Conservation (phyloP, 2,888 invertebrate species). For the Cantharis flavilabris region DNA sequence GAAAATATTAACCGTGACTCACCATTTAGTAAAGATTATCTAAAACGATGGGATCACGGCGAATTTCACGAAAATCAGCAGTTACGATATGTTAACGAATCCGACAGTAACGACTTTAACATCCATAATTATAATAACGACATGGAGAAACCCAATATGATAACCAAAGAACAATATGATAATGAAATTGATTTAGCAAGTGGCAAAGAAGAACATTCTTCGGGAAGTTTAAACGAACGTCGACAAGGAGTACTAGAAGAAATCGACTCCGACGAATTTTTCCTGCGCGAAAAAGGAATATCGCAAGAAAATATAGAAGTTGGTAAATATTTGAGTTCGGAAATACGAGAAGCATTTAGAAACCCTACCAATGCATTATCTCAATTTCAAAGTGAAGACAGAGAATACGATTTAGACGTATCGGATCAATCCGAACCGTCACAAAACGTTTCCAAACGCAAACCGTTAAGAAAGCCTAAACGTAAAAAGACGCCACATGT, state of each 20-base stretch:
- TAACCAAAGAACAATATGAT: conserved; percentile 49
- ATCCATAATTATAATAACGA: conserved; percentile 44
- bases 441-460: conserved; percentile 61
- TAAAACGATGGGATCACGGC: conserved; percentile 52
- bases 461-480: conserved; percentile 52
- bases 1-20: conserved; percentile 51
- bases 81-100: conserved; percentile 1
- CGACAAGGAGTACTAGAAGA: conserved; percentile 77
- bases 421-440: conserved; percentile 45
- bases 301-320: conserved; percentile 82
- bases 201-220: conserved; percentile 62
- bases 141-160: conserved; percentile 42
- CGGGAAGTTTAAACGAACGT: conserved; percentile 62
- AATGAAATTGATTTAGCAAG: conserved; percentile 39
- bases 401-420: conserved; percentile 37
- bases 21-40: conserved; percentile 46
- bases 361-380: conserved; percentile 69
- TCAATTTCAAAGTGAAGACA: conserved; percentile 56
- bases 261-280: conserved; percentile 87
- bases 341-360: conserved; percentile 79
- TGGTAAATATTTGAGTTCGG: conserved; percentile 75
- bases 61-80: conserved; percentile 44
- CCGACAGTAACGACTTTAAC: conserved; percentile 17
- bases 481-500: conserved; percentile 54
- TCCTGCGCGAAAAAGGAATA: conserved; percentile 79